Conservation (phyloP, 2,888 invertebrate species). For the Sphecodes monilicornis region DNA sequence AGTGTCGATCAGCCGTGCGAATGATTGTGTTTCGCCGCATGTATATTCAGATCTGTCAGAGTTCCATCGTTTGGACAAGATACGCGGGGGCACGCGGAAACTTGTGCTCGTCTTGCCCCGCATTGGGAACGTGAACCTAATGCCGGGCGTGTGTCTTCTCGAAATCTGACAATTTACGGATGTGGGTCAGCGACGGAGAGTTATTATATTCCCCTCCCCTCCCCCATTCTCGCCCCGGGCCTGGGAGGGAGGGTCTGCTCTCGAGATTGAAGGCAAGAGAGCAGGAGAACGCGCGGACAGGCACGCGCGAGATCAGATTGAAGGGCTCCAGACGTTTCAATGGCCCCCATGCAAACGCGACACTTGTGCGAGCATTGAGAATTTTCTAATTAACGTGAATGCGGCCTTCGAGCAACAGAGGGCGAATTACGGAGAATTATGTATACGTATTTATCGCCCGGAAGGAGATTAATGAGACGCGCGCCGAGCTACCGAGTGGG, state of each 20-base stretch:
- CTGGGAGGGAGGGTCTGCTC: not conserved
- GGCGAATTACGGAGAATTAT: not conserved
- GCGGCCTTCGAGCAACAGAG: conserved; percentile 4
- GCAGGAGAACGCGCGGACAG: not conserved
- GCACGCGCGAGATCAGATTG: conserved; percentile 11
- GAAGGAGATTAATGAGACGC: conserved; percentile 3
- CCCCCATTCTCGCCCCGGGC: not conserved
- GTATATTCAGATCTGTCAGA: conserved; percentile 36
- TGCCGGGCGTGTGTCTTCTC: not conserved
- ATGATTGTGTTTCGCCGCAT: no score
- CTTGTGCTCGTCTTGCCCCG: not conserved
- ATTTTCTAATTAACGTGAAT: conserved; percentile 20
- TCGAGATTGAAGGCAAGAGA: conserved; percentile 5
- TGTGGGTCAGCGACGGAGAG: not conserved
- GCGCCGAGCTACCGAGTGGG: not conserved
- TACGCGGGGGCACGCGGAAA: not conserved
- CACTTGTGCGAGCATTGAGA: conserved; percentile 10
- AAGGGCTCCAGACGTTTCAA: conserved; percentile 11
- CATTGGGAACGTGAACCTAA: conserved; percentile 3
- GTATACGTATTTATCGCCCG: not conserved
- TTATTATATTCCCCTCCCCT: not conserved
- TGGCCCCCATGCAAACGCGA: not conserved
- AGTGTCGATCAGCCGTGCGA: no score
- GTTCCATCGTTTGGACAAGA: conserved; percentile 28
- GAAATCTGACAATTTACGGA: conserved; percentile 16